Conservation (phyloP, 2,113 vertebrate genomes). For the Platichthys stellatus region DNA sequence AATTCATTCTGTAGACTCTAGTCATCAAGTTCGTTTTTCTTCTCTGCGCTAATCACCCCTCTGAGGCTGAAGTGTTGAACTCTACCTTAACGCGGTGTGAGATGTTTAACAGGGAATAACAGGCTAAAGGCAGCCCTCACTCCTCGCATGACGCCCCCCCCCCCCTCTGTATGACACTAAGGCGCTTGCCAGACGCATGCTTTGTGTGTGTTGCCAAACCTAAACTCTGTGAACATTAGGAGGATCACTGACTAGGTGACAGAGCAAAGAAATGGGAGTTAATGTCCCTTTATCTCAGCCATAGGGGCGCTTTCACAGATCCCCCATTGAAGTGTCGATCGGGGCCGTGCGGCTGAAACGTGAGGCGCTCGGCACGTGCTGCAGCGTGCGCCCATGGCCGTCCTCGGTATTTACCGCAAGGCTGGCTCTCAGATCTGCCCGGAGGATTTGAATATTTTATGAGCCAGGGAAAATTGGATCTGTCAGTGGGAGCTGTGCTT, state of each 20-base stretch:
- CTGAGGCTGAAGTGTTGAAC: slow-evolving; percentile 56
- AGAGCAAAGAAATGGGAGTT: slow-evolving; percentile 68
- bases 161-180: slow-evolving; percentile 57
- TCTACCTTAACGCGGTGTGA: slow-evolving; percentile 52
- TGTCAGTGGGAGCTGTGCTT: slow-evolving; percentile 77
- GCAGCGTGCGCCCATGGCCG: slow-evolving; percentile 62
- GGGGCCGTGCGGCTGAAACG: slow-evolving; percentile 63
- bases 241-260: slow-evolving; percentile 76
- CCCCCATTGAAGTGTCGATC: slow-evolving; percentile 73
- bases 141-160: slow-evolving; percentile 65
- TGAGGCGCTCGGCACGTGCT: slow-evolving; percentile 45
- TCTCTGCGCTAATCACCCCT: slow-evolving; percentile 58
- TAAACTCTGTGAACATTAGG: slow-evolving; percentile 73
- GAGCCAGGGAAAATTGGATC: slow-evolving; percentile 82
- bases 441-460: slow-evolving; percentile 87
- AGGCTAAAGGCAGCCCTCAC: slow-evolving; percentile 63
- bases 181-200: slow-evolving; percentile 69
- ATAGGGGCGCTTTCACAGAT: slow-evolving; percentile 67
- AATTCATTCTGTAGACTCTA: slow-evolving; percentile 61
- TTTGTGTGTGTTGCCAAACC: slow-evolving; percentile 76
- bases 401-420: slow-evolving; percentile 75
- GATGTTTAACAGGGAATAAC: slow-evolving; percentile 70
- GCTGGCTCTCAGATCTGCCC: slow-evolving; percentile 73
- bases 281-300: slow-evolving; percentile 76
- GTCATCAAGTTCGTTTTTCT: slow-evolving; percentile 46